Evolutionary conservation across 2,113 vertebrate species (phyloP), one percentile per base, ranked within the genome.

Genomic region (Electrona antarctica): DNA sequence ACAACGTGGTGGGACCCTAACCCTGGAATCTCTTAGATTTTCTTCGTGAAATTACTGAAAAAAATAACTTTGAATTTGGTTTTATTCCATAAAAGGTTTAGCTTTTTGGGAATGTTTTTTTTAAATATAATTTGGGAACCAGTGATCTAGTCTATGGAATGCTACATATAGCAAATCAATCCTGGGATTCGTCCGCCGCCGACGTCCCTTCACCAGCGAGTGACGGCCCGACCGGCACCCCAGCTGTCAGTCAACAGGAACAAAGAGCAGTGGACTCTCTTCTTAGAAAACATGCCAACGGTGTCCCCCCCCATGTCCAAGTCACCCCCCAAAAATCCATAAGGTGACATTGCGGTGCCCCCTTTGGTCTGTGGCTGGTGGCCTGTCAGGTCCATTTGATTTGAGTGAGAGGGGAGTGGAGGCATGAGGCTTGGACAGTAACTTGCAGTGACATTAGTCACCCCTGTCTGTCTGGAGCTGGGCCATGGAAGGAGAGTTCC

Each of bases 351-450:
- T 96, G 94, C 91, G 91, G 95, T 93, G 91, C 92, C 93, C 21
- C 92, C 92, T 91, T 93, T 95, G 80, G 84, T 86, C 83, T 86
- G 81, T 88, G 88, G 95, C 94, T 94, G 93, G 92, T 93, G 94
- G 92, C 94, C 93, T 96, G 97, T 98, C 97, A 98, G 92, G 94
- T 96, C 94, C 92, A 92, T 91, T 96, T 96, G 95, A 96, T 92
- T 92, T 95, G 81, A 91, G 83, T 81, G 86, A 94, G 91, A 76
- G 84, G 90, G 21, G 91, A 93, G 93, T 90, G 92, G 93, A 94
- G 93, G 94, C 88, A 91, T 93, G 92, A 91, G 91, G 89, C 90
- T 93, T 95, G 95, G 96, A 98, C 96, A 96, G 91, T 98, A 97
- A 98, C 94, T 89, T 93, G 93, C 95, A 95, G 93, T 97, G 96